A percentile compares a stretch with the other conserved stretches of the same genome.
Evolutionary conservation across 2,797 vertebrate species (phyloP).

Genomic region (Lepidocolaptes lacrymiger): DNA sequence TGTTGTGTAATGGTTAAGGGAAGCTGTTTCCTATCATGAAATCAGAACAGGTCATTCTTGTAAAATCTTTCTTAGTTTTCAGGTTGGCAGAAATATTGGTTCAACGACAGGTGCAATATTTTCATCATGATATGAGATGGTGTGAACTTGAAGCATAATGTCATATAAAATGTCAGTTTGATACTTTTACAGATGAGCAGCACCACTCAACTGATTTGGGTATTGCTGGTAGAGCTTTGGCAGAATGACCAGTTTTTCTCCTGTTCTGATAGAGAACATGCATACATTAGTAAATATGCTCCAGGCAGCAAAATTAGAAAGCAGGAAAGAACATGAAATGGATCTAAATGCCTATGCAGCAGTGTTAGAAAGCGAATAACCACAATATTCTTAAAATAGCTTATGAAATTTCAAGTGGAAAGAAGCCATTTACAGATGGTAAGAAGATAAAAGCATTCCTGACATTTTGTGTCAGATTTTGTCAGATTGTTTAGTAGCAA

Average conservation of each 20-base stretch:
- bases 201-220: background rate
- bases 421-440: slow-evolving; percentile 30
- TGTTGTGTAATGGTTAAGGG: background rate
- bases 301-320: slow-evolving; percentile 62
- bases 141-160: background rate
- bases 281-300: slow-evolving; percentile 39
- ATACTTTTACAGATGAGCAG: background rate
- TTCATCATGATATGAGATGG: background rate
- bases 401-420: slow-evolving; percentile 41
- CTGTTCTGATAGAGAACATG: background rate
- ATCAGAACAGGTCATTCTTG: background rate
- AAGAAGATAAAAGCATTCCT: slow-evolving; percentile 16
- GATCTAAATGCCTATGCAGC: slow-evolving; percentile 13
- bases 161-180: background rate
- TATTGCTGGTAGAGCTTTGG: background rate
- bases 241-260: slow-evolving; percentile 17
- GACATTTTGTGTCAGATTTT: background rate
- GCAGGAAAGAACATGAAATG: slow-evolving; percentile 49
- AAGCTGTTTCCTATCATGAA: background rate
- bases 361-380: slow-evolving; percentile 59
- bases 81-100: background rate
- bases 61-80: background rate
- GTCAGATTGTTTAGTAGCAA: background rate
- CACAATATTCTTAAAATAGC: slow-evolving; percentile 49
- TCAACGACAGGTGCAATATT: background rate